Percentiles rank a stretch among this genome's conserved stretches.
phyloP scores from a whole-genome alignment of 2,888 invertebrate genomes.

The Chrysotoxum bicinctum region DNA sequence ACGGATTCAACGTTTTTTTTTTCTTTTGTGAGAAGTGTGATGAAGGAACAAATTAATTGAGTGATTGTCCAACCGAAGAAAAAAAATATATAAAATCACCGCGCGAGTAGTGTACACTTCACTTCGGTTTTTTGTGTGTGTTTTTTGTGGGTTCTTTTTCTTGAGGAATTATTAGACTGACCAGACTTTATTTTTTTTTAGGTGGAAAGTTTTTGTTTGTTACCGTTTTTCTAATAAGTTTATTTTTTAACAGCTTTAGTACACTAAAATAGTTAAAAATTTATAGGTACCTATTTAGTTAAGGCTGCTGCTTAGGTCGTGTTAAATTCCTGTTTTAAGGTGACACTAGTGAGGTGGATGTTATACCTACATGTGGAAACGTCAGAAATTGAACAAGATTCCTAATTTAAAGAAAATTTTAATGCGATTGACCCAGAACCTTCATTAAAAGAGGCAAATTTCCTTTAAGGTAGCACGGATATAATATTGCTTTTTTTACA shows the following conservation, averaged over 20 bases:
- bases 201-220: not conserved
- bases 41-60: constrained; percentile 65
- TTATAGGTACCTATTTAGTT: too few species aligned
- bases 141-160: constrained; percentile 31
- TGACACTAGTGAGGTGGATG: too few species aligned
- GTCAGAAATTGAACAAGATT: too few species aligned
- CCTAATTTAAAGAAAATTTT: too few species aligned
- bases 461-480: too few species aligned
- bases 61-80: constrained; percentile 41
- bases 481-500: too few species aligned
- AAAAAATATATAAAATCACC: constrained; percentile 24
- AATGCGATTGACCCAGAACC: too few species aligned
- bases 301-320: too few species aligned
- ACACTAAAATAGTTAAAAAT: too few species aligned
- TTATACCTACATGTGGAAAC: too few species aligned
- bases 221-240: not conserved
- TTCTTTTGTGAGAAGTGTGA: constrained; percentile 37
- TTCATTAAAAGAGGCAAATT: too few species aligned
- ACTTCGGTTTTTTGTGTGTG: constrained; percentile 53
- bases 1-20: constrained; percentile 14
- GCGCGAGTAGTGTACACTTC: constrained; percentile 47
- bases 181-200: not conserved
- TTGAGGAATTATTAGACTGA: not conserved
- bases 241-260: not conserved
- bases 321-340: too few species aligned